These are phyloP conservation scores for Apodemia duryi DNA, from an alignment of 2,888 invertebrate species.

Conservation along the genomic window DNA sequence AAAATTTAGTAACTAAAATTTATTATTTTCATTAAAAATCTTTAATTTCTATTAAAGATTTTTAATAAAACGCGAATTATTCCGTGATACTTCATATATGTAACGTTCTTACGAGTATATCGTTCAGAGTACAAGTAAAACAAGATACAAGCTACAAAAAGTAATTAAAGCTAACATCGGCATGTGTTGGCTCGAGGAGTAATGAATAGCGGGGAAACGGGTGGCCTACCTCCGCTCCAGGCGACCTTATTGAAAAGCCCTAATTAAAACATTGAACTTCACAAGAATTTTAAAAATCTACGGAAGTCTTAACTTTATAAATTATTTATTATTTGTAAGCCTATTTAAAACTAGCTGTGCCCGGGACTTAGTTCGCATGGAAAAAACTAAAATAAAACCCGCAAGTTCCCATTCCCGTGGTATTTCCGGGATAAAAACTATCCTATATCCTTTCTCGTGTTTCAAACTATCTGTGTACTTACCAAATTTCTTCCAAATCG, in stretches of 20 bases:
- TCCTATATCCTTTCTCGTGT: too few relatives aligned
- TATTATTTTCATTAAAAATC: too few relatives aligned
- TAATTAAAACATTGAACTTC: conserved; percentile 56
- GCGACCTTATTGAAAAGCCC: conserved; percentile 48
- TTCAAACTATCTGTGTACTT: too few relatives aligned
- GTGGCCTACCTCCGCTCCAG: conserved; percentile 34
- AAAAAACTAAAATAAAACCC: too few relatives aligned
- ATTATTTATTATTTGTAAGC: background rate
- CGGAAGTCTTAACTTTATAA: conserved; percentile 15
- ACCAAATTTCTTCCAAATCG: too few relatives aligned
- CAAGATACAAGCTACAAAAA: conserved; percentile 57
- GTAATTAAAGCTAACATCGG: conserved; percentile 69
- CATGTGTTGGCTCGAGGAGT: conserved; percentile 55
- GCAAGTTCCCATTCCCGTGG: too few relatives aligned
- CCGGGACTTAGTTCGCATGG: too few relatives aligned
- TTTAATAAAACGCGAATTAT: too few relatives aligned
- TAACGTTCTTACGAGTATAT: background rate
- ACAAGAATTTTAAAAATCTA: conserved; percentile 52
- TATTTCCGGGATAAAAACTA: too few relatives aligned
- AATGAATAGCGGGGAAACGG: conserved; percentile 55
- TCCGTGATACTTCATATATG: too few relatives aligned
- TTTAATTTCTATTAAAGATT: too few relatives aligned
- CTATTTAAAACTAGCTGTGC: background rate
- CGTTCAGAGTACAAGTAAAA: conserved; percentile 33
- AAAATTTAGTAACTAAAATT: too few relatives aligned